Conservation (phyloP, 2,113 vertebrate species). For the Toxotes jaculatrix region DNA sequence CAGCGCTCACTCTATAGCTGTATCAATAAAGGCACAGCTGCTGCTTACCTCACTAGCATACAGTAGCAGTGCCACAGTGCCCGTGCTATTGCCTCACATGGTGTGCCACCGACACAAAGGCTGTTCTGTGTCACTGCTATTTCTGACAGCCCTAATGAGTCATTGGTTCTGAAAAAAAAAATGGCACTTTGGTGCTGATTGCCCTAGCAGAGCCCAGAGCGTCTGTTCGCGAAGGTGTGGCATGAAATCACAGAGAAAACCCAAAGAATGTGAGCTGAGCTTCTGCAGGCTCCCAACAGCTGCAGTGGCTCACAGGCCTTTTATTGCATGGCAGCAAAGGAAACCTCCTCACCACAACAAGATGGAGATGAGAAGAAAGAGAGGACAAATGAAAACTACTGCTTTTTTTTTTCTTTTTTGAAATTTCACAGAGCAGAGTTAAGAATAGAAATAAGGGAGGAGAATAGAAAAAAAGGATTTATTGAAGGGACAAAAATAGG, state of each 20-base stretch:
- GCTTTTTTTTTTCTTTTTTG: background rate
- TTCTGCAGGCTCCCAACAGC: constrained; percentile 71
- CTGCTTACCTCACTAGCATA: constrained; percentile 6
- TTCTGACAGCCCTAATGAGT: constrained; percentile 79
- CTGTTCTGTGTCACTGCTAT: constrained; percentile 72
- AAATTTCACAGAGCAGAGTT: constrained; percentile 18
- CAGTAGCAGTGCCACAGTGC: constrained; percentile 37
- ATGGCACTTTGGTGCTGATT: constrained; percentile 68
- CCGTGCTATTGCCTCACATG: constrained; percentile 59
- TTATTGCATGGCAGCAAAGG: constrained; percentile 65
- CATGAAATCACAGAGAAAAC: constrained; percentile 74
- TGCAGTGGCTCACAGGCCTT: constrained; percentile 63
- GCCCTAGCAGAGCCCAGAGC: constrained; percentile 72
- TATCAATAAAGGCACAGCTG: constrained; percentile 39
- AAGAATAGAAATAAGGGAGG: constrained; percentile 19
- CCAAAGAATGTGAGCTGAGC: constrained; percentile 70
- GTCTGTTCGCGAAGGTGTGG: constrained; percentile 75
- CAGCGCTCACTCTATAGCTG: background rate
- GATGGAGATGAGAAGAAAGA: constrained; percentile 57
- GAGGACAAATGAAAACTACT: constrained; percentile 30
- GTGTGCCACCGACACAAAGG: constrained; percentile 70
- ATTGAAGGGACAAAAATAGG: constrained; percentile 35
- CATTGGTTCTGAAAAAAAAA: constrained; percentile 55
- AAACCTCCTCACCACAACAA: constrained; percentile 69
- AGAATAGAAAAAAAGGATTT: background rate